phyloP scores from a whole-genome alignment of 2,888 invertebrate species.

The Eupithecia tripunctaria region DNA sequence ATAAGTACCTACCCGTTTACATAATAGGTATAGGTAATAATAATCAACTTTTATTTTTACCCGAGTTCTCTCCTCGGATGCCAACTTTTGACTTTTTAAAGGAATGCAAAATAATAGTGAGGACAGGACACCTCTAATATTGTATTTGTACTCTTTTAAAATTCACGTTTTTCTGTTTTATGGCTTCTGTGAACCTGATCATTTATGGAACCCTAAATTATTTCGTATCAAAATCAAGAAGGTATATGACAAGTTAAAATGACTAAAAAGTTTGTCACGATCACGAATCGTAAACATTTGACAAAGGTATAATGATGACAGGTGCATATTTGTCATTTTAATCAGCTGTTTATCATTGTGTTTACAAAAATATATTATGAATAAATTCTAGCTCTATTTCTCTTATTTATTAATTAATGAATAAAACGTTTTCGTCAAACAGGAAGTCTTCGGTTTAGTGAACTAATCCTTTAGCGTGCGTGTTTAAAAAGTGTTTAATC shows the following conservation, averaged over 20 bases:
- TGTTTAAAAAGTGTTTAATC: background rate
- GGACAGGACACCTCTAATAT: no score
- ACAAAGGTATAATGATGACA: background rate
- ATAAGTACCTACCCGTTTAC: no score
- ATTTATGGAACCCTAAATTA: constrained; percentile 1
- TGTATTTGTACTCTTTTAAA: background rate
- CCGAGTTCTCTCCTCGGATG: no score
- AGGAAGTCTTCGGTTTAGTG: background rate
- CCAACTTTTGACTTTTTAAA: background rate
- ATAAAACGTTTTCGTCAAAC: background rate
- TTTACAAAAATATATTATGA: background rate
- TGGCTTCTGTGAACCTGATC: background rate
- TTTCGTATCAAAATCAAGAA: background rate
- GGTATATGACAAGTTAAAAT: background rate
- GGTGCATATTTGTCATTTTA: background rate
- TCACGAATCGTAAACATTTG: background rate
- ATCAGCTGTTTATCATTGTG: constrained; percentile 3
- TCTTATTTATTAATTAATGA: background rate
- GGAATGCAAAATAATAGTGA: no score
- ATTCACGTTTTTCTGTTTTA: background rate
- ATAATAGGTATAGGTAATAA: no score
- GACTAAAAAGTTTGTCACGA: constrained; percentile 4
- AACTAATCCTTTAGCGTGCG: background rate
- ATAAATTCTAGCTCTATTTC: background rate
- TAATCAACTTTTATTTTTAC: no score